Evolutionary conservation across 1,140 invertebrate genomes (phyloP).

Genomic region (Zaprionus kolodkinae): DNA sequence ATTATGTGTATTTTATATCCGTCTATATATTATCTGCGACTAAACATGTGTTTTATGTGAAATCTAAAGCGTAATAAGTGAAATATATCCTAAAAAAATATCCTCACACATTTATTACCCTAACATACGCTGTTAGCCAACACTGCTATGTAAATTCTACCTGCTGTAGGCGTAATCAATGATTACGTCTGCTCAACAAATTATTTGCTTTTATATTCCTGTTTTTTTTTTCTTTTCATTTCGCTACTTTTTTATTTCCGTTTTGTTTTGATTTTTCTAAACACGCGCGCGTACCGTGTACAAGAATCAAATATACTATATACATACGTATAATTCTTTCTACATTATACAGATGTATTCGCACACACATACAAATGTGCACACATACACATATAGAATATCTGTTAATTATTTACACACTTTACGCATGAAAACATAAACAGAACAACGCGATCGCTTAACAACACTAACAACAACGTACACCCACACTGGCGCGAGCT

Average conservation of each 20-base stretch:
- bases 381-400: neutral
- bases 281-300: conserved; percentile 68
- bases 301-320: conserved; percentile 22
- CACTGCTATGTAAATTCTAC: conserved; percentile 1
- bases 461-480: conserved; percentile 24
- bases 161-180: conserved; percentile 56
- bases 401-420: conserved; percentile 38
- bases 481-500: conserved; percentile 16
- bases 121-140: conserved; percentile 8
- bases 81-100: neutral
- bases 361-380: neutral
- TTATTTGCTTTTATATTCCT: conserved; percentile 45
- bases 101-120: neutral
- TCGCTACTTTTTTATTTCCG: conserved; percentile 55
- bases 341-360: neutral
- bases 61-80: neutral
- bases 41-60: neutral
- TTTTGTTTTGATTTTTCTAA: conserved; percentile 75
- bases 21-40: neutral
- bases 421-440: conserved; percentile 24
- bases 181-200: conserved; percentile 50
- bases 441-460: conserved; percentile 15
- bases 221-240: conserved; percentile 42
- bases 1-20: neutral
- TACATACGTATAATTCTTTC: neutral